Base-by-base conservation (phyloP, 2,888 invertebrate species). In the Charanyca ferruginea region DNA sequence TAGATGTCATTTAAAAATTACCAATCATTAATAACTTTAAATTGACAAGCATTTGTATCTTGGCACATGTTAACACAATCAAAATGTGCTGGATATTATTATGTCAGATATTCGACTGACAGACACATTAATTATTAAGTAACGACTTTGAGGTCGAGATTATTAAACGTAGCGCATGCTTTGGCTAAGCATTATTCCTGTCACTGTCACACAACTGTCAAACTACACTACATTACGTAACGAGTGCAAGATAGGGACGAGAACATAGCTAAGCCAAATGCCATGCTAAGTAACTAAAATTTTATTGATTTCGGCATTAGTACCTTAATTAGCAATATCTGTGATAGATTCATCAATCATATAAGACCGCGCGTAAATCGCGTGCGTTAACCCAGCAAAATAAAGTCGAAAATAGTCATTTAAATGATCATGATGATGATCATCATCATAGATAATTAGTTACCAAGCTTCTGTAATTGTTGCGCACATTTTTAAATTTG, bases 361-460 rank as follows among this genome's bases (percentile, higher is more conserved):
- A 66, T 60, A 71, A 71, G 66, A 75, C 62, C 80, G 61, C 74
- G 54, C 20, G 54, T 75, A 68, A 69, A 68, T 80, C 71, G 71
- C n/a, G n/a, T n/a, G n/a, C n/a, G n/a, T n/a, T n/a, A n/a, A n/a
- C n/a, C n/a, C n/a, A n/a, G n/a, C n/a, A n/a, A n/a, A n/a, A n/a
- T n/a, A n/a, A n/a, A n/a, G n/a, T n/a, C n/a, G n/a, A n/a, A n/a
- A n/a, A n/a, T n/a, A n/a, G n/a, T n/a, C n/a, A n/a, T n/a, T n/a
- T n/a, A n/a, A n/a, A n/a, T n/a, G n/a, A n/a, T n/a, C n/a, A n/a
- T n/a, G n/a, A n/a, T n/a, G n/a, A n/a, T n/a, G n/a, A n/a, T n/a
- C n/a, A n/a, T n/a, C n/a, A n/a, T n/a, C n/a, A n/a, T n/a, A n/a
- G n/a, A n/a, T n/a, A n/a, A n/a, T n/a, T n/a, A n/a, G n/a, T n/a